Base-by-base conservation (phyloP, 2,113 vertebrate species). In the Nipponia nippon region DNA sequence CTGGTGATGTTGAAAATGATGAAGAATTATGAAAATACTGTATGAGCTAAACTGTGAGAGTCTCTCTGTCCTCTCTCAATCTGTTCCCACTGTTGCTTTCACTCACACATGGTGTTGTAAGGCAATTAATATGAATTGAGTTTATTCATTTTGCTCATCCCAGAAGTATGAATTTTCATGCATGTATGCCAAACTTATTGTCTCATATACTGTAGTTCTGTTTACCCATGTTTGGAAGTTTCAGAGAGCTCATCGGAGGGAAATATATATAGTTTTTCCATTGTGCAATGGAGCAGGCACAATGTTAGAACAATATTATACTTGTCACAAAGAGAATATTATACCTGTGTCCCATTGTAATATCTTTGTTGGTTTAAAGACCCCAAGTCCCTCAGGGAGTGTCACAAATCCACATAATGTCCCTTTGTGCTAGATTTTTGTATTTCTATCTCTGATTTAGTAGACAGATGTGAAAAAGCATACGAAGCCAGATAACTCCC, bases 401-500 rank as follows among this genome's bases (percentile, higher is more conserved):
- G 88, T 91, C 93, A 93, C 83, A 95, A 95, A 96, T 90, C 79
- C 75, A 63, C 75, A 40, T 61, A 69, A 69, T 70, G 80, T 92
- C 85, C 86, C 63, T 87, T 73, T 82, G 87, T 92, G 90, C 84
- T 81, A 73, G 19, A 47, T 42, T 93, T 94, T 80, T 94, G 23
- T 85, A 81, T 83, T 93, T 95, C 77, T 94, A 46, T 92, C 83
- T 92, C 73, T 97, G 96, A 96, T 95, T 96, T 94, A 95, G 93
- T 86, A 92, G 90, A 88, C 97, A 97, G 95, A 96, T 97, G 96
- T 97, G 91, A 95, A 97, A 95, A 95, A 92, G 87, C 38, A 32
- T 47, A 61, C 36, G 25, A 93, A 94, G 96, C 96, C 89, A 86
- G 95, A 94, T 36, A 95, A 93, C 62, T 98, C 91, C 95, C 75